Percentiles rank a stretch among this genome's conserved stretches.
phyloP scores from a whole-genome alignment of 2,797 vertebrate species.

The Phylloscopus collybita region DNA sequence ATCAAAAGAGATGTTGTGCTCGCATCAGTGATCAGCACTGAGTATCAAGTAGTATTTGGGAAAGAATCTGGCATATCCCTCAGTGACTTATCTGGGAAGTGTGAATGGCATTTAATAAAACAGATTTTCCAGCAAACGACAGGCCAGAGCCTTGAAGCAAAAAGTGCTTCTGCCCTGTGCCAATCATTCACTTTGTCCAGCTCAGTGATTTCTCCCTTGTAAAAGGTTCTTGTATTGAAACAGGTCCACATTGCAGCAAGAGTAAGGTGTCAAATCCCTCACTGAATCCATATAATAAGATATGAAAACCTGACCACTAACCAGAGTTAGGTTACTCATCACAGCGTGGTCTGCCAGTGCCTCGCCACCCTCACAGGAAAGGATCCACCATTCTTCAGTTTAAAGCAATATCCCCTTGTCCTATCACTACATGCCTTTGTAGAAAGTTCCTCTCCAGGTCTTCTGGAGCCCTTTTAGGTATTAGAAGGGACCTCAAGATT shows the following conservation, averaged over 20 bases:
- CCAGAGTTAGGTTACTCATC: background rate
- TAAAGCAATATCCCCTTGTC: background rate
- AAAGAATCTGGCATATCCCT: constrained; percentile 55
- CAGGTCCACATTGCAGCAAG: background rate
- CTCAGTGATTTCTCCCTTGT: constrained; percentile 31
- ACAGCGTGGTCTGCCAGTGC: background rate
- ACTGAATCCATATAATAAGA: background rate
- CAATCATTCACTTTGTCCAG: constrained; percentile 61
- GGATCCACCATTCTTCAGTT: background rate
- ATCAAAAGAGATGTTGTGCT: constrained; percentile 62
- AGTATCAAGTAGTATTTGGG: constrained; percentile 40
- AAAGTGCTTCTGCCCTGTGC: constrained; percentile 58
- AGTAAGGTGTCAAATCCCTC: background rate
- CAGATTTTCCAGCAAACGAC: constrained; percentile 56
- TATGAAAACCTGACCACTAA: background rate
- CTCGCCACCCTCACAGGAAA: background rate
- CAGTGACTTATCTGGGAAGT: constrained; percentile 54
- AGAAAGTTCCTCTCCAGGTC: background rate
- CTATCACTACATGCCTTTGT: background rate
- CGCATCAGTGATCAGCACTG: constrained; percentile 35
- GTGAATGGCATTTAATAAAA: constrained; percentile 75
- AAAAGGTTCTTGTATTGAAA: constrained; percentile 44
- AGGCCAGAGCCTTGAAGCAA: constrained; percentile 68
- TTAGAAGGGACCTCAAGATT: background rate
- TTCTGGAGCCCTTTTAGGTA: background rate